Evolutionary conservation across 2,797 vertebrate genomes (phyloP), one percentile per base, ranked within the genome.

Genomic region (Leptodactylus fallax): DNA sequence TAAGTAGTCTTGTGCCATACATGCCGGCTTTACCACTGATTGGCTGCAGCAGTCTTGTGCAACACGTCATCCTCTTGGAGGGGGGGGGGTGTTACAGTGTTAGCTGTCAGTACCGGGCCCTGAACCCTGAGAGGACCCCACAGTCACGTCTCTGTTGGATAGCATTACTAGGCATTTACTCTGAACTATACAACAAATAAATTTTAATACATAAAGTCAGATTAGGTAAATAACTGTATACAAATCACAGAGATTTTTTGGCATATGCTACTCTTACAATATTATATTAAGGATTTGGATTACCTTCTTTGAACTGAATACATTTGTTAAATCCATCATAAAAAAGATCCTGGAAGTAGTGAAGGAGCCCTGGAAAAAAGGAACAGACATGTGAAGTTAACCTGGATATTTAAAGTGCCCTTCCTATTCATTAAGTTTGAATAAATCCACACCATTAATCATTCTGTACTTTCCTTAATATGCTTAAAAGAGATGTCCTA

Each of bases 301-400:
- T 83, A 83, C 67, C 53, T 47, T 83, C 67, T 72, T 7, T 74
- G 10, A 58, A 74, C 27, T 72, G 53, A 19, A 7, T 56, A 7
- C 74, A 55, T 7, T 72, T 83, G 55, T 55, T 83, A 45, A 72
- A 51, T 45, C 82, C 82, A 72, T 47, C 53, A 83, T 83, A 58
- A n/a, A 74, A 83, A 36, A 72, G 25, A 13, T 13, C 25, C 13
- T 72, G 23, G 7, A 69, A 74, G 53, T 74, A 83, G 51, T 72
- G 10, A 53, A 69, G n/a, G 17, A 67, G 23, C 11, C 81, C 49
- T 83, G 0, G 6, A 19, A 83, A 16, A 36, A 10, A 55, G 5
- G 21, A 53, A 51, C 23, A 16, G 0, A 17, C 11, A 80, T 13
- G 23, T n/a, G 13, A 51, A 53, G 13, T 78, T 17, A 76, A 51